phyloP scores from a whole-genome alignment of 2,797 vertebrate genomes.

The Sebastes variabilis region DNA sequence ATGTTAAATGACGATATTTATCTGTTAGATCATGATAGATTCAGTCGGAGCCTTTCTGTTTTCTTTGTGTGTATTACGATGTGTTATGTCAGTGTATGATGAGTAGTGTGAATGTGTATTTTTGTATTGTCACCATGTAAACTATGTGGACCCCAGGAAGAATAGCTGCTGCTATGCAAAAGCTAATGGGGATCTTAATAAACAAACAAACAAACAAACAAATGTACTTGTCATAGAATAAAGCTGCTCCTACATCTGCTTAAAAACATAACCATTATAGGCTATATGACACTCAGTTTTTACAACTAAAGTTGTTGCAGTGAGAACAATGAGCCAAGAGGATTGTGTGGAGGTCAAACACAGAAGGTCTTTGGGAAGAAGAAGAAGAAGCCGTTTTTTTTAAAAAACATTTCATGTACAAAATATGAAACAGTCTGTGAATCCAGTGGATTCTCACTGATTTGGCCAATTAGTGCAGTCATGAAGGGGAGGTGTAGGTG shows the following conservation, averaged over 20 bases:
- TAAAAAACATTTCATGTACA: not conserved
- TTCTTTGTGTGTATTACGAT: too few relatives aligned
- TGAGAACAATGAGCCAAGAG: not conserved
- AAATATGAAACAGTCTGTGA: not conserved
- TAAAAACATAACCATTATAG: not conserved
- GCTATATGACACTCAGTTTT: not conserved
- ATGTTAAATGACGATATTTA: too few relatives aligned
- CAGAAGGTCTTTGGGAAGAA: not conserved
- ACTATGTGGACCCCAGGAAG: too few relatives aligned
- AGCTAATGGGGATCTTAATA: too few relatives aligned
- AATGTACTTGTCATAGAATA: not conserved
- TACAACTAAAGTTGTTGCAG: not conserved
- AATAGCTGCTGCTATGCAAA: too few relatives aligned
- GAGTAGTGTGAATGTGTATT: too few relatives aligned
- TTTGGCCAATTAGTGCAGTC: constrained; percentile 47
- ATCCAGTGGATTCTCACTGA: constrained; percentile 22
- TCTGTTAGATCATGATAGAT: too few relatives aligned
- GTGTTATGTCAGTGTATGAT: too few relatives aligned
- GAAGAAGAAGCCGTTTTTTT: too few relatives aligned
- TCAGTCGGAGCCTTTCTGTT: too few relatives aligned
- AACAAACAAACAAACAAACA: too few relatives aligned
- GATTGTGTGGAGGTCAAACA: constrained; percentile 7
- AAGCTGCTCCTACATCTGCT: not conserved
- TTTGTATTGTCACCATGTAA: too few relatives aligned
- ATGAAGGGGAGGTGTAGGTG: constrained; percentile 45